Evolutionary conservation across 1,140 invertebrate species (phyloP).

Genomic region (Neomicropteryx cornuta): DNA sequence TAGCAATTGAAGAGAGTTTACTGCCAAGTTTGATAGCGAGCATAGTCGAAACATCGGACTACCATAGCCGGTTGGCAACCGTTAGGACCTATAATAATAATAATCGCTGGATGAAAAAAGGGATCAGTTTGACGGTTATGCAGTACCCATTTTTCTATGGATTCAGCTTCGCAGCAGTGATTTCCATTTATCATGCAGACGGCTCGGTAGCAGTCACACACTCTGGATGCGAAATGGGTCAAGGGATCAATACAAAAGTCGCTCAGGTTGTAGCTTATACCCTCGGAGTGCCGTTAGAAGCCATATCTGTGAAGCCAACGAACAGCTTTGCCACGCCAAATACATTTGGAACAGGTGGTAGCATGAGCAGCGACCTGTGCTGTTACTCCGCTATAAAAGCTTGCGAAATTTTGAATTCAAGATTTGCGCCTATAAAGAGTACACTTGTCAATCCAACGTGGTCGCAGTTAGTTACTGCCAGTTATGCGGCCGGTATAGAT

Average conservation of each 20-base stretch:
- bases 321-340: slow-evolving; percentile 52
- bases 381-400: slow-evolving; percentile 52
- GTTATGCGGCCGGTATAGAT: slow-evolving; percentile 43
- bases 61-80: slow-evolving; percentile 40
- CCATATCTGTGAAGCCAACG: slow-evolving; percentile 56
- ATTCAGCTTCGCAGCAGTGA: slow-evolving; percentile 48
- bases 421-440: slow-evolving; percentile 49
- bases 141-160: slow-evolving; percentile 47
- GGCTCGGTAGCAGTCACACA: slow-evolving; percentile 66
- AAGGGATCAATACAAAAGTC: slow-evolving; percentile 70
- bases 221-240: slow-evolving; percentile 76
- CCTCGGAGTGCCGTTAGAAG: slow-evolving; percentile 55
- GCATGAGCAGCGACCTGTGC: slow-evolving; percentile 37
- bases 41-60: slow-evolving; percentile 47
- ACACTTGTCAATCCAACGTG: slow-evolving; percentile 45
- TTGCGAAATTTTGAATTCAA: slow-evolving; percentile 48
- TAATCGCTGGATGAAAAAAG: slow-evolving; percentile 71
- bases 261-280: slow-evolving; percentile 62
- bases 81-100: slow-evolving; percentile 50
- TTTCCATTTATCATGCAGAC: slow-evolving; percentile 64
- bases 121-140: slow-evolving; percentile 56
- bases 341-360: slow-evolving; percentile 50
- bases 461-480: slow-evolving; percentile 47
- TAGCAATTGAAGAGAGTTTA: slow-evolving; percentile 39
- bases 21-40: slow-evolving; percentile 46